Base-by-base conservation (phyloP, 1,140 invertebrate genomes). In the Anastrepha obliqua region DNA sequence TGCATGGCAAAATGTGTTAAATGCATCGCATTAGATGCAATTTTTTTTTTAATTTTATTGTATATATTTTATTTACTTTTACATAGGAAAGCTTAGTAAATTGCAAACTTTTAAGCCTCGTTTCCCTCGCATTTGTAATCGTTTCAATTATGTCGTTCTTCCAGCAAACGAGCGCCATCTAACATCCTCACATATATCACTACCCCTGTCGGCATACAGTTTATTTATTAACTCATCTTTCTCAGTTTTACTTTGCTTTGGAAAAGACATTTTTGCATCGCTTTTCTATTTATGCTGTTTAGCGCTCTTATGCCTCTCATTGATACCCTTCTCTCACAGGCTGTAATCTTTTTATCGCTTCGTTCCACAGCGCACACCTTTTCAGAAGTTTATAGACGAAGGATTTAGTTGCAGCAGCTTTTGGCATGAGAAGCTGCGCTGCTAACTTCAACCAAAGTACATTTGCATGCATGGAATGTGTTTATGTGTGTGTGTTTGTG, bases 181-280 rank as follows among this genome's bases (percentile, higher is more conserved):
- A 29, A 29, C 29, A 0, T 29, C 29, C 1, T 29, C n/a, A 64
- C 2, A 17, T 20, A n/a, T 20, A 64, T 64, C 62, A 20, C 7
- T 17, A n/a, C n/a, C n/a, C n/a, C 62, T 8, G 62, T n/a, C 60
- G 17, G 62, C 62, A 20, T 64, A 13, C 17, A 64, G n/a, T 64
- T 64, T 64, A 64, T 64, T 64, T 64, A 64, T 64, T 64, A 64
- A 64, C 62, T 64, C 62, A 64, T 64, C 62, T 64, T 64, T 20
- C n/a, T 29, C 29, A 29, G 29, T 29, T 29, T 29, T 29, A n/a
- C 60, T 62, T 62, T 62, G 60, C 60, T n/a, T 62, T 62, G 60
- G 60, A 15, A 2, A 62, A 62, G 13, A n/a, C 17, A 62, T 20
- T 29, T 29, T 29, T 29, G 29, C 1, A 29, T 29, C 29, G 29